A percentile compares a stretch with the other conserved stretches of the same genome.
phyloP scores from a whole-genome alignment of 1,140 invertebrate species.

The Bombus huntii region DNA sequence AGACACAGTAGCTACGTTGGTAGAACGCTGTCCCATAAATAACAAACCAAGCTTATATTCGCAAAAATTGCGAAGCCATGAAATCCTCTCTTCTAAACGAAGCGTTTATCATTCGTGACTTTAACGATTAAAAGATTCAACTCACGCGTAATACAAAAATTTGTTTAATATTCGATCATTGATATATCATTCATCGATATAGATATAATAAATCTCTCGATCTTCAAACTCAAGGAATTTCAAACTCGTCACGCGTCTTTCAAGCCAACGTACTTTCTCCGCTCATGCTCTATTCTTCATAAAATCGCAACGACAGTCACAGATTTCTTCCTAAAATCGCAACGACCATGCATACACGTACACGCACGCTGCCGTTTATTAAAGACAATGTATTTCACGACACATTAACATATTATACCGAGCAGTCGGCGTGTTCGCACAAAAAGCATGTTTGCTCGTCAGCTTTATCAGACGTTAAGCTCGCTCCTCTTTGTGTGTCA shows the following conservation, averaged over 20 bases:
- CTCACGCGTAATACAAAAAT: background rate
- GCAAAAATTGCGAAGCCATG: background rate
- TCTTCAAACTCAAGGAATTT: too few species aligned
- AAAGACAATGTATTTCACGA: conserved; percentile 63
- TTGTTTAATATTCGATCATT: background rate
- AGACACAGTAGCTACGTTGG: background rate
- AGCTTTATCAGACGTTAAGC: conserved; percentile 77
- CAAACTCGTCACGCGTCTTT: too few species aligned
- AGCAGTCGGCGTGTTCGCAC: conserved; percentile 51
- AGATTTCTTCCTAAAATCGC: too few species aligned
- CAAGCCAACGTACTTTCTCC: too few species aligned
- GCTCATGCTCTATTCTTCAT: too few species aligned
- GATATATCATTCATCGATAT: too few species aligned
- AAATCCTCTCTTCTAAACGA: background rate
- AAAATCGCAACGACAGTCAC: too few species aligned
- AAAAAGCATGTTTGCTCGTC: conserved; percentile 77
- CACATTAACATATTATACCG: conserved; percentile 73
- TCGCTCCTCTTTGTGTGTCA: conserved; percentile 72
- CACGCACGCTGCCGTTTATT: conserved; percentile 52
- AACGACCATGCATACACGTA: background rate
- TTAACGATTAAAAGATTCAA: background rate
- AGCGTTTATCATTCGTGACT: background rate
- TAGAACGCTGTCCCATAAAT: conserved; percentile 19
- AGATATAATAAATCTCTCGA: too few species aligned
- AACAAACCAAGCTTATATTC: conserved; percentile 8